phyloP scores from a whole-genome alignment of 30 jellyfish, hydroid and myxozoan genomes.

The Chrysaora quinquecirrha region DNA sequence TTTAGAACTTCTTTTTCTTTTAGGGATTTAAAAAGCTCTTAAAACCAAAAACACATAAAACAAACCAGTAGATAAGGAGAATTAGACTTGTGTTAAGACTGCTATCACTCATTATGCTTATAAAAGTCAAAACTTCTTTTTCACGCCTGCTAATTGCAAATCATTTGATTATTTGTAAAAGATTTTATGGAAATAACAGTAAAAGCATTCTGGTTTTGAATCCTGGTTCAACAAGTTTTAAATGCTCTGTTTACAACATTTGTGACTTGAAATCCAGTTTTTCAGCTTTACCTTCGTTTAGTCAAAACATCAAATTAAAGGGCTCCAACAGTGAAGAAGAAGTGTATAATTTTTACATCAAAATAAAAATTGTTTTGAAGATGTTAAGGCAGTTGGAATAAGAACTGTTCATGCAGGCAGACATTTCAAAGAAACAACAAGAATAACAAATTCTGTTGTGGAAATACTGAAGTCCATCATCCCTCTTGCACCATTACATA shows the following conservation, averaged over 20 bases:
- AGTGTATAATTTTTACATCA: conserved; percentile 18
- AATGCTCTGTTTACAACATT: conserved; percentile 59
- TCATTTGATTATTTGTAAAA: no score
- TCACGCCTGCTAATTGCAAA: no score
- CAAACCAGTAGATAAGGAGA: no score
- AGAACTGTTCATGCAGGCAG: conserved; percentile 92
- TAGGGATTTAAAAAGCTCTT: no score
- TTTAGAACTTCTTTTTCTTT: no score
- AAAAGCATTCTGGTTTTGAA: conserved; percentile 68
- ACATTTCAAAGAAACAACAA: conserved; percentile 54
- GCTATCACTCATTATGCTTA: no score
- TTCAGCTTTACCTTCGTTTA: conserved; percentile 45
- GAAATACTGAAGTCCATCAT: conserved; percentile 46
- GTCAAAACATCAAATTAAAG: conserved; percentile 25
- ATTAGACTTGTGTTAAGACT: no score
- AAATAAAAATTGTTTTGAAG: conserved; percentile 34
- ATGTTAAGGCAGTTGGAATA: conserved; percentile 69
- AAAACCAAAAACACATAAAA: no score
- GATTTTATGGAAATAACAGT: no score
- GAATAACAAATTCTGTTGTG: conserved; percentile 47
- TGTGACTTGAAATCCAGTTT: conserved; percentile 33
- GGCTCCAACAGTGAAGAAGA: conserved; percentile 25
- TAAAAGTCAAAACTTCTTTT: no score
- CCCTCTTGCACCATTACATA: conserved; percentile 84
- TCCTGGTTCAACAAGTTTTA: conserved; percentile 85